Evolutionary conservation across 1,140 invertebrate species (phyloP).

Genomic region (Drosophila melanogaster): Release_6_plus_ISO1_MT NT_037436.4:13586001-13586500

Average conservation of each 20-base stretch:
- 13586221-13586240: slow-evolving; percentile 47
- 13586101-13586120: slow-evolving; percentile 47
- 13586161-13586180: slow-evolving; percentile 75
- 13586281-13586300: slow-evolving; percentile 37
- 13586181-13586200: slow-evolving; percentile 83
- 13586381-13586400: slow-evolving; percentile 17
- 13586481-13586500: slow-evolving; percentile 16
- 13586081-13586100: slow-evolving; percentile 81
- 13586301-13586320: slow-evolving; percentile 68
- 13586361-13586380: slow-evolving; percentile 20
- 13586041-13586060: slow-evolving; percentile 74
- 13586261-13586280: slow-evolving; percentile 33
- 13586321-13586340: slow-evolving; percentile 56
- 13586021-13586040: slow-evolving; percentile 34
- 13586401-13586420: slow-evolving; percentile 5
- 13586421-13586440: slow-evolving; percentile 29
- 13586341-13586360: slow-evolving; percentile 13
- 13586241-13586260: slow-evolving; percentile 35
- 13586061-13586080: slow-evolving; percentile 83
- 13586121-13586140: slow-evolving; percentile 37
- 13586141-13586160: slow-evolving; percentile 69
- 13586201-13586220: slow-evolving; percentile 67
- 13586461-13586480: slow-evolving; percentile 12
- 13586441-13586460: slow-evolving; percentile 5
- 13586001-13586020: neutral